A percentile compares a stretch with the other conserved stretches of the same genome.
These are phyloP conservation scores for Syncerus caffer DNA, from an alignment of 2,797 vertebrate genomes.

Conservation along the genomic window DNA sequence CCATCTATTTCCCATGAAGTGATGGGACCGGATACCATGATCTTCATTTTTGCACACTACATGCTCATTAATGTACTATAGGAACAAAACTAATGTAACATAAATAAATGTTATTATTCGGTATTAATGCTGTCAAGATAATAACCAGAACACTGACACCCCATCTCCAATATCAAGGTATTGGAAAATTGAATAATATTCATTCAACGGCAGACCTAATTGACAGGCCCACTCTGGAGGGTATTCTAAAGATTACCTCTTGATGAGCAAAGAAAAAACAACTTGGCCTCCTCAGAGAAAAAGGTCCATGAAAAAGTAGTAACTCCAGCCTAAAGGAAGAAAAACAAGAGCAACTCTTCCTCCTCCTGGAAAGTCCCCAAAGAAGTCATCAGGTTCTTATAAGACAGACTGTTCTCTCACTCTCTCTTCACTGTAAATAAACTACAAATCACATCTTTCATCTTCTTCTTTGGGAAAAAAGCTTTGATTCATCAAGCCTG, in stretches of 20 bases:
- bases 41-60: no score
- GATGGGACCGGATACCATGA: no score
- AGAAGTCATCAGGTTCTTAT: neutral
- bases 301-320: neutral
- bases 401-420: neutral
- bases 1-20: no score
- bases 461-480: neutral
- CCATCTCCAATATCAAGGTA: neutral
- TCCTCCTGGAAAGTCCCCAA: neutral
- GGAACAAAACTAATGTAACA: neutral
- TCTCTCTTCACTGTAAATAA: neutral
- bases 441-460: neutral
- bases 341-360: neutral
- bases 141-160: neutral
- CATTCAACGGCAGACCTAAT: neutral
- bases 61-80: neutral
- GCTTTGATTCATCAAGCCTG: neutral
- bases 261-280: neutral
- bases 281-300: neutral
- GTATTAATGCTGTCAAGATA: neutral
- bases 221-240: neutral
- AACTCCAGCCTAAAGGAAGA: neutral
- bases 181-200: neutral
- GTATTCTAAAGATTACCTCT: neutral
- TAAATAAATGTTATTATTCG: neutral